Evolutionary conservation across 2,888 invertebrate genomes (phyloP), one percentile per base, ranked within the genome.

Genomic region (Sesia bembeciformis): DNA sequence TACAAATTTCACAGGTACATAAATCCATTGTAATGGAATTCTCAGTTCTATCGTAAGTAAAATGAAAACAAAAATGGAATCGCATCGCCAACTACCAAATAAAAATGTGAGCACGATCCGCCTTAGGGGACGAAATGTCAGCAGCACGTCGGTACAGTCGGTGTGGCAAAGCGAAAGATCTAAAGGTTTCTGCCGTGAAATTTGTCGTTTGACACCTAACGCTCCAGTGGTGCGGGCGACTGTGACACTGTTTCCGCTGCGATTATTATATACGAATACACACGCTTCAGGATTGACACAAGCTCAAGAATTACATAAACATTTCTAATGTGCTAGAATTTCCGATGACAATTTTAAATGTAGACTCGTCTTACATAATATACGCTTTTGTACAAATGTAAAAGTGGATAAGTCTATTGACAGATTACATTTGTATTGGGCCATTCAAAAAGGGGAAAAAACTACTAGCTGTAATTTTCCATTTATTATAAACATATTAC

Each of bases 141-240:
- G 57, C 62, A 60, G 64, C 67, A 70, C 65, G 50, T 38, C 7
- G 39, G 65, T 64, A 70, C 61, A 57, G 56, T 63, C 39, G 5
- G 62, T 66, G 65, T 68, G 62, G 67, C 65, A 72, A 71, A 74
- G 70, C 71, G 68, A 66, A 62, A 70, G 69, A 74, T 74, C 73
- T 70, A 68, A 72, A 68, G 66, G 42, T 39, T 68, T 63, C 67
- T 67, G 67, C 70, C 72, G 75, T 77, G 78, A 81, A 78, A 78
- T 82, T 78, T 80, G 76, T 74, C 81, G 76, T 77, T 74, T 79
- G 80, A 82, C 81, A 81, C 77, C 77, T 74, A 23, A 56, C 73
- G 79, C 80, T 80, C 60, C 71, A 69, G 58, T 69, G 72, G 59
- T 59, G 63, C 56, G 58, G 63, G 62, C 68, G 67, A 60, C 46